A percentile compares a stretch with the other conserved stretches of the same genome.
phyloP scores from a whole-genome alignment of 2,113 vertebrate species.

The Amphiprion percula region DNA sequence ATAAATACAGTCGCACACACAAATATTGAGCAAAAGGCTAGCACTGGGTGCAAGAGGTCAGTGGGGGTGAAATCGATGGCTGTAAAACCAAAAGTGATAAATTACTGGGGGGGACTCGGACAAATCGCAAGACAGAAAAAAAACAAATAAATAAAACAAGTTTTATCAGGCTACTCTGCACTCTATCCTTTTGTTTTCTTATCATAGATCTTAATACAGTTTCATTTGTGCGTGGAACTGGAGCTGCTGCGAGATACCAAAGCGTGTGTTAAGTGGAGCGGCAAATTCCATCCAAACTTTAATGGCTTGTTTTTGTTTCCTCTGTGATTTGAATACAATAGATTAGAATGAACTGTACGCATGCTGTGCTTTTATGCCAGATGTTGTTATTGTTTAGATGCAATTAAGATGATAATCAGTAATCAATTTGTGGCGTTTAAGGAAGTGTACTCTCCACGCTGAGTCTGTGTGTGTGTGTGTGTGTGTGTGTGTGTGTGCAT shows the following conservation, averaged over 20 bases:
- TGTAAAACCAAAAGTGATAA: constrained; percentile 87
- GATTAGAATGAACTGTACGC: constrained; percentile 32
- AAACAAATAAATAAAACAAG: constrained; percentile 64
- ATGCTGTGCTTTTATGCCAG: constrained; percentile 34
- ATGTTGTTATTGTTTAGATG: constrained; percentile 59
- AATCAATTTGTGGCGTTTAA: constrained; percentile 54
- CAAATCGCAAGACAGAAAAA: constrained; percentile 81
- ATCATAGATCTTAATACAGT: constrained; percentile 81
- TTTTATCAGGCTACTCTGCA: constrained; percentile 73
- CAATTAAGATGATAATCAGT: constrained; percentile 67
- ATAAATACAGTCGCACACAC: constrained; percentile 42
- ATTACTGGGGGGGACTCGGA: constrained; percentile 76
- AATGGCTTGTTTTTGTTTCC: constrained; percentile 44
- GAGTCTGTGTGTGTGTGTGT: not conserved
- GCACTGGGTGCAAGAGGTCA: constrained; percentile 77
- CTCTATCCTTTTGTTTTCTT: constrained; percentile 76
- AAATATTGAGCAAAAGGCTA: constrained; percentile 75
- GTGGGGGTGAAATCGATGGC: constrained; percentile 79
- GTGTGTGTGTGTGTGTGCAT: not conserved
- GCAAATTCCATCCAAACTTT: constrained; percentile 67
- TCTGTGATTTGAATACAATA: constrained; percentile 56
- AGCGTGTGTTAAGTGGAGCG: constrained; percentile 66
- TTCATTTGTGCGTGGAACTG: constrained; percentile 69
- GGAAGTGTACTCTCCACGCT: constrained; percentile 17
- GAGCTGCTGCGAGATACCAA: constrained; percentile 59